Evolutionary conservation across 2,888 invertebrate genomes (phyloP), one percentile per base, ranked within the genome.

Genomic region (Rhodophaea formosa): DNA sequence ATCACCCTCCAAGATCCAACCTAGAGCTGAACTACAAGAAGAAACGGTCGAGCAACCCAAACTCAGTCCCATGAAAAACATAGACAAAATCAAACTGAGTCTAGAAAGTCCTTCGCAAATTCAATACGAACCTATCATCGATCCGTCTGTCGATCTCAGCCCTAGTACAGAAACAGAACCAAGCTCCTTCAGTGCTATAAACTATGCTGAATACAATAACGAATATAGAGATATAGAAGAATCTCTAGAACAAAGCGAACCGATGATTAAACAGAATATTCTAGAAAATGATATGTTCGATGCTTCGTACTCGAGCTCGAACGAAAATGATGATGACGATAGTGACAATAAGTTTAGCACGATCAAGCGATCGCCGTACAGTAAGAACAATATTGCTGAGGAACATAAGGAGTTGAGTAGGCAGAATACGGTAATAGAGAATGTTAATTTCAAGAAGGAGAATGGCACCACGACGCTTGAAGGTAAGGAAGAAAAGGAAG

Each of bases 261-360:
- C 92, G 15, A 90, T 92, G 86, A 86, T 92, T 3, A 91, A 90
- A 60, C 91, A 91, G 80, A 92, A 92, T 49, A 91, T 92, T 71
- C 79, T 91, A 55, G 91, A 91, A 23, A 91, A 92, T 46, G 91
- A 92, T 54, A 91, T 90, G 84, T 91, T 91, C 57, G 92, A 92
- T 23, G 82, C 91, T 0, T 90, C 92, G 0, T 89, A 91, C 55
- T 91, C 91, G 0, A 91, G 91, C 67, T 90, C 91, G 0, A 88
- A 91, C 35, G 93, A 93, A 49, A 88, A 93, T 23, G 93, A 93
- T 23, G 92, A 93, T 49, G 93, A 94, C 39, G 94, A 94, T 56
- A 93, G 93, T 56, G 93, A 93, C 59, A 94, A 94, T 75, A 95
- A 95, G 77, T 95, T 93, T 76, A 94, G 95, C 47, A 95, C 95